A percentile compares a stretch with the other conserved stretches of the same genome.
Evolutionary conservation across 2,888 invertebrate genomes (phyloP).

Genomic region (Blomia tropicalis): DNA sequence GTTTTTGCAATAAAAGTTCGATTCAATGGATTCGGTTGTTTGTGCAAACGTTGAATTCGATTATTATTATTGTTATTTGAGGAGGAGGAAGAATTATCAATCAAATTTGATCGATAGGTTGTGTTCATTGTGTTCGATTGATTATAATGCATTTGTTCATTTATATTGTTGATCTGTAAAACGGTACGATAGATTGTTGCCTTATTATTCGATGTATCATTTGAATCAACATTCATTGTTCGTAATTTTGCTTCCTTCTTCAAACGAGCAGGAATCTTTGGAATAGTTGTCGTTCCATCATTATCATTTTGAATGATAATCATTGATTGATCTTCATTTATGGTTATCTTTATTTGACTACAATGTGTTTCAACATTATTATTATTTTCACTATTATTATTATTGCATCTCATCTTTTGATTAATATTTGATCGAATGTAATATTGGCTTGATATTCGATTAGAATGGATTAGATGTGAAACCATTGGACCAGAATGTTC

Average conservation of each 20-base stretch:
- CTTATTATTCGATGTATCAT: neutral
- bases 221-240: neutral
- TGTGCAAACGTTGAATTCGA: neutral
- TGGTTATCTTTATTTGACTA: neutral
- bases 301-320: constrained; percentile 2
- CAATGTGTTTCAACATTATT: neutral
- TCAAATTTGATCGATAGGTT: too few relatives aligned
- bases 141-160: neutral
- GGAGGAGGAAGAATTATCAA: too few relatives aligned
- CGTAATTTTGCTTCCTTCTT: neutral
- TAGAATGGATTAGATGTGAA: neutral
- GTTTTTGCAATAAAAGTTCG: neutral
- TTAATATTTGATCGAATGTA: neutral
- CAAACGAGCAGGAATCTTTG: neutral
- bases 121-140: too few relatives aligned
- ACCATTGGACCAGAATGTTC: neutral
- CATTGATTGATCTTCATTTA: neutral
- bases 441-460: neutral
- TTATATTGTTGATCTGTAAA: neutral
- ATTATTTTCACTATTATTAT: neutral
- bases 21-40: constrained; percentile 6
- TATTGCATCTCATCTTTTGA: neutral
- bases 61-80: too few relatives aligned
- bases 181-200: constrained; percentile 5
- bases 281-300: neutral